These are phyloP conservation scores for Drosophila tanythrix DNA, from an alignment of 2,888 invertebrate species.

Conservation along the genomic window DNA sequence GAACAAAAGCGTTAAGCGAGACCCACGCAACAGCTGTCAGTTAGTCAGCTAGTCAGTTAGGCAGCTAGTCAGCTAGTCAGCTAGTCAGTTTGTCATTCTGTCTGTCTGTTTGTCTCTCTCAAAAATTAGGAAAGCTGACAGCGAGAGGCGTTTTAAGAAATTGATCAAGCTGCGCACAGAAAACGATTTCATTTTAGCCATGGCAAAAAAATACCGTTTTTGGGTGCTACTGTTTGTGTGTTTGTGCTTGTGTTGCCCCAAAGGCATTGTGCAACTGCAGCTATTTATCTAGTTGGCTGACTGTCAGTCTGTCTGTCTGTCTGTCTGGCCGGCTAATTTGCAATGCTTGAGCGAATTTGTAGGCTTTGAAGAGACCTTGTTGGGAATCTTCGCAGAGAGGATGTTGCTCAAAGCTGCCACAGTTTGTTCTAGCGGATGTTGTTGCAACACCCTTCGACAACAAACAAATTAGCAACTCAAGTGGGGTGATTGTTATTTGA, in stretches of 20 bases:
- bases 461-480: slow-evolving; percentile 23
- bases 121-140: slow-evolving; percentile 67
- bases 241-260: slow-evolving; percentile 26
- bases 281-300: slow-evolving; percentile 13
- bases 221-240: slow-evolving; percentile 59
- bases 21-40: slow-evolving; percentile 72
- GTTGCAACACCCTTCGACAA: slow-evolving; percentile 14
- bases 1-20: slow-evolving; percentile 62
- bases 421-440: slow-evolving; percentile 55
- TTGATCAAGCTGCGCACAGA: slow-evolving; percentile 48
- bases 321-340: slow-evolving; percentile 49
- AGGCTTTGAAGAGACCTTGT: slow-evolving; percentile 49
- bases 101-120: slow-evolving; percentile 15
- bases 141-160: slow-evolving; percentile 58
- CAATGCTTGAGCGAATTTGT: slow-evolving; percentile 75
- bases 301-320: slow-evolving; percentile 19
- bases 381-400: slow-evolving; percentile 42
- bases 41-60: slow-evolving; percentile 53
- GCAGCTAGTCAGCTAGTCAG: slow-evolving; percentile 31
- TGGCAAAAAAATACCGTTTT: slow-evolving; percentile 45
- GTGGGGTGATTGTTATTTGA: slow-evolving; percentile 5
- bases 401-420: slow-evolving; percentile 47
- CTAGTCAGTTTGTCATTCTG: slow-evolving; percentile 28
- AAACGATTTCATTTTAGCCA: slow-evolving; percentile 20
- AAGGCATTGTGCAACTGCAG: slow-evolving; percentile 47